phyloP scores from a whole-genome alignment of 2,113 vertebrate species.

The Phalacrocorax carbo region DNA sequence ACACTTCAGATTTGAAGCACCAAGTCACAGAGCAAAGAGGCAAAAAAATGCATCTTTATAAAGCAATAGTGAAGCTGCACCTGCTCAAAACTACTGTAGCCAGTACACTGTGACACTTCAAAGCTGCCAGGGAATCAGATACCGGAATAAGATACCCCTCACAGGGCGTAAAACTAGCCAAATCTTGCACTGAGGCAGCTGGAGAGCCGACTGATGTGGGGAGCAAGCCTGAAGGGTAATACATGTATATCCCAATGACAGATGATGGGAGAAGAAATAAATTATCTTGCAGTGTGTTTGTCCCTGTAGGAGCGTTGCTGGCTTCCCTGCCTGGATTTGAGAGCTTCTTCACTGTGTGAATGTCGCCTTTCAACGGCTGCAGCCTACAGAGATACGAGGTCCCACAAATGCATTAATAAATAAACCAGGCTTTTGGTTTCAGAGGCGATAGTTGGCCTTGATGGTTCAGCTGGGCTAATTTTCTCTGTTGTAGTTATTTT shows the following conservation, averaged over 20 bases:
- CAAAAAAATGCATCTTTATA: constrained; percentile 9
- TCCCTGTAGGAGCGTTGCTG: not conserved
- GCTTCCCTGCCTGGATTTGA: not conserved
- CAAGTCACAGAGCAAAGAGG: constrained; percentile 1
- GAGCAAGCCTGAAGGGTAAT: not conserved
- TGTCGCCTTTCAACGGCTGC: not conserved
- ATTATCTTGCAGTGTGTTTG: not conserved
- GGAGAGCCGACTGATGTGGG: not conserved
- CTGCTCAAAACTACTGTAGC: not conserved
- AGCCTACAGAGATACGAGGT: not conserved
- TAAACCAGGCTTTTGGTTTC: not conserved
- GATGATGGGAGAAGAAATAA: not conserved
- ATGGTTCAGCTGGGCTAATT: not conserved
- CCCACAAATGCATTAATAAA: not conserved
- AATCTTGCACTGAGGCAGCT: not conserved
- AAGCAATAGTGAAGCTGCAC: not conserved
- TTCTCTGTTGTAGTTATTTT: not conserved
- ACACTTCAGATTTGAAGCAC: constrained; percentile 18
- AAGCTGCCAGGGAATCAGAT: not conserved
- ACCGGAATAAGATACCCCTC: not conserved
- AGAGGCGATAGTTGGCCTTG: not conserved
- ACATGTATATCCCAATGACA: not conserved
- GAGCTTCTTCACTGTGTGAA: not conserved
- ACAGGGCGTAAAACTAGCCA: not conserved
- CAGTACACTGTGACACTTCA: not conserved